Evolutionary conservation across 2,113 vertebrate species (phyloP).

Genomic region (Rissa tridactyla): DNA sequence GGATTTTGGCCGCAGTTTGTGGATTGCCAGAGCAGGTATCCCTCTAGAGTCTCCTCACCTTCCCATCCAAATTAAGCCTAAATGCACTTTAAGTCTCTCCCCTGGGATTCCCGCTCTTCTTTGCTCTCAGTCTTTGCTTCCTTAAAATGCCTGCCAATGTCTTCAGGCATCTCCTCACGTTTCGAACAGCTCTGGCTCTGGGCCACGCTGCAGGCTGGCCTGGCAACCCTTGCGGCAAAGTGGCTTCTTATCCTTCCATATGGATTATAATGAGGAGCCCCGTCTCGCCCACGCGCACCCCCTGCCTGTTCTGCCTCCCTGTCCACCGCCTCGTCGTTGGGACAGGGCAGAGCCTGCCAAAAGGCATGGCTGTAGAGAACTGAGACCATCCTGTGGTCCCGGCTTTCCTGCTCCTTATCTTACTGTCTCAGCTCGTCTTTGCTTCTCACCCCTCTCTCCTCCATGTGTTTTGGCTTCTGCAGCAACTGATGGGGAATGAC

Average conservation of each 20-base stretch:
- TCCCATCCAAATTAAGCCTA: conserved; percentile 40
- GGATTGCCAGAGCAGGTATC: conserved; percentile 24
- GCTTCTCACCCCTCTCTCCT: background rate
- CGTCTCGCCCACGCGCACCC: fast-evolving
- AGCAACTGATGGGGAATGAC: background rate
- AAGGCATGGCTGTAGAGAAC: background rate
- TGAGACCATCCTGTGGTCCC: background rate
- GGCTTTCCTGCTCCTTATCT: background rate
- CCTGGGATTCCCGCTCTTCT: background rate
- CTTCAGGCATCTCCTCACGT: conserved; percentile 3
- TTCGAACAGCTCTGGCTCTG: background rate
- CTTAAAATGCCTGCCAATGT: conserved; percentile 36
- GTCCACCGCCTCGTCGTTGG: fast-evolving
- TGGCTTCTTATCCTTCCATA: background rate
- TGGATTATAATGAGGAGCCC: background rate
- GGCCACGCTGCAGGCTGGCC: conserved; percentile 4
- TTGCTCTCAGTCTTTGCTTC: conserved; percentile 22
- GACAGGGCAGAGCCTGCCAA: background rate
- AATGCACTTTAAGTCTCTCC: background rate
- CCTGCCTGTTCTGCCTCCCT: background rate
- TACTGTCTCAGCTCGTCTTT: background rate
- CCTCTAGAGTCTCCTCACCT: conserved; percentile 19
- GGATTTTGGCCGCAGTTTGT: background rate
- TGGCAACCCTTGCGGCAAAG: background rate
- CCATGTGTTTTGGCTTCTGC: background rate